Evolutionary conservation across 2,113 vertebrate species (phyloP), one percentile per base, ranked within the genome.

Genomic region (Pungitius pungitius): DNA sequence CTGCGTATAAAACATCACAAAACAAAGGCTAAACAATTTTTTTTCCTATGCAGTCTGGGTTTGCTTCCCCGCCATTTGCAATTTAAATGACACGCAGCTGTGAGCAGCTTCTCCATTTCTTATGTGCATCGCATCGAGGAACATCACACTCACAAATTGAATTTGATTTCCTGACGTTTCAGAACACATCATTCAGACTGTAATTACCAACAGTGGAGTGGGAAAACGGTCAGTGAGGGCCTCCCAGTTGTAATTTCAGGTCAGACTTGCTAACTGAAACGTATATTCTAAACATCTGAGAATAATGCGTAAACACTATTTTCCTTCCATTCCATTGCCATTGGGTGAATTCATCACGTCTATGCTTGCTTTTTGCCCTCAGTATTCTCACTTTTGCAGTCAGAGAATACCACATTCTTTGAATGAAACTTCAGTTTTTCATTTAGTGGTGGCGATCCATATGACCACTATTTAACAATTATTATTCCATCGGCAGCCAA

Each of bases 101-200:
- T 11, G 7, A 49, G 40, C 30, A 65, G n/a, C n/a, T 22, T 13
- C 18, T 62, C 70, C 47, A 6, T 57, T 56, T 20, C 37, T 9
- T 26, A 1, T 26, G 35, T 22, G 49, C 20, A 40, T 3, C 22
- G 33, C 47, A 42, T 18, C 47, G 5, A 4, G 10, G 10, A 27
- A 47, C 45, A 51, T 30, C 42, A 45, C 26, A 30, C 13, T 59
- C 20, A 58, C 20, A 69, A 22, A 33, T 57, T 12, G 30, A 45
- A 26, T 14, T 7, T 14, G 9, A 42, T 56, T 43, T 11, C 35
- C 27, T 33, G 52, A 18, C 30, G 27, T 3, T 1, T 47, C 14
- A 58, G 40, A 69, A 45, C 40, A 55, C 26, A 55, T 63, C 39
- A 22, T 43, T 54, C 35, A 55, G 45, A 35, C 6, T 64, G 39